These are phyloP conservation scores for Hermaeophaga mercurialis DNA, from an alignment of 2,888 invertebrate species.

Conservation along the genomic window DNA sequence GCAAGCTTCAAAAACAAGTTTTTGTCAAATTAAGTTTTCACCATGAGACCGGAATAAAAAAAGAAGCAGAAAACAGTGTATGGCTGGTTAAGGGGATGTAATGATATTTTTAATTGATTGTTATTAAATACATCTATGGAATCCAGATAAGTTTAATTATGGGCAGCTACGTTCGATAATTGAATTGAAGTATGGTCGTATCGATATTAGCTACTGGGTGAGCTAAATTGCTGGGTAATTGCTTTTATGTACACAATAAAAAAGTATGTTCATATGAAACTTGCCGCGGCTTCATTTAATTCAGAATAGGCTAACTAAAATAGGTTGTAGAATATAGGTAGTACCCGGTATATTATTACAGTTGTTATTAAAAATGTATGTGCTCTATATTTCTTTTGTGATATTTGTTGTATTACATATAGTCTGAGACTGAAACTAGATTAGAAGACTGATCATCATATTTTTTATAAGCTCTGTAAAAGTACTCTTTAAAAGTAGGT, in stretches of 20 bases:
- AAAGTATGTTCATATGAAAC: too few species aligned
- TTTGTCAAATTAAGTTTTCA: conserved; percentile 34
- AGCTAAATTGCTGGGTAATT: conserved; percentile 8
- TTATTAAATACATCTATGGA: conserved; percentile 25
- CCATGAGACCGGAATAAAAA: not conserved
- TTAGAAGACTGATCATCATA: too few species aligned
- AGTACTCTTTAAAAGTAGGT: too few species aligned
- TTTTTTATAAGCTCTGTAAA: too few species aligned
- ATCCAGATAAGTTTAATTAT: conserved; percentile 23
- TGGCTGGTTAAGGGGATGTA: conserved; percentile 22
- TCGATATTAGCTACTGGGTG: conserved; percentile 11
- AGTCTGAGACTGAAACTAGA: too few species aligned
- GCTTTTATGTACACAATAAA: conserved; percentile 12
- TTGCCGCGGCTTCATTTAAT: too few species aligned
- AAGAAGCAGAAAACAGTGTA: conserved; percentile 12
- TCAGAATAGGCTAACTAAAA: too few species aligned
- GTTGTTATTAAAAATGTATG: too few species aligned
- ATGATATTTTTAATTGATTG: conserved; percentile 26
- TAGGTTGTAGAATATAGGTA: too few species aligned
- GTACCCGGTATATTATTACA: too few species aligned
- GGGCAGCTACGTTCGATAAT: conserved; percentile 12
- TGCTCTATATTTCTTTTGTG: too few species aligned
- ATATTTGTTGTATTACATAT: too few species aligned
- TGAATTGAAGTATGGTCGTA: conserved; percentile 8
- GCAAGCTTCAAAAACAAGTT: conserved; percentile 27